Evolutionary conservation across 2,888 invertebrate species (phyloP).

Genomic region (Acleris emargana): DNA sequence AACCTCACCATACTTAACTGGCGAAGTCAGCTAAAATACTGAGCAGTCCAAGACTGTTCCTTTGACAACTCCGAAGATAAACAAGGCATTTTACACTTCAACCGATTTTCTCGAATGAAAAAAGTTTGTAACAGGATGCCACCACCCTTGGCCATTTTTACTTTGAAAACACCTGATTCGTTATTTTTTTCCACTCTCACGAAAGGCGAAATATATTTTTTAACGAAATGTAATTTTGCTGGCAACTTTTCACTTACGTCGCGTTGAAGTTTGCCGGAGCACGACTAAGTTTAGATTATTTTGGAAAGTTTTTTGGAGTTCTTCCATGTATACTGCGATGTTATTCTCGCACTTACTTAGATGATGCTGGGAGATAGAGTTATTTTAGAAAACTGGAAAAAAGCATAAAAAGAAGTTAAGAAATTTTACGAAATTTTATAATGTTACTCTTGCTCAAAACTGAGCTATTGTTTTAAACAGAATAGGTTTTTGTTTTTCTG

Average conservation of each 20-base stretch:
- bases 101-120: constrained; percentile 60
- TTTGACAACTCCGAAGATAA: too few species aligned
- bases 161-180: constrained; percentile 55
- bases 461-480: too few species aligned
- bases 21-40: too few species aligned
- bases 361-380: not conserved
- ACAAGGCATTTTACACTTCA: constrained; percentile 46
- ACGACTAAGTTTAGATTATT: constrained; percentile 46
- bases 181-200: constrained; percentile 72
- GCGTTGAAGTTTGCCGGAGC: constrained; percentile 57
- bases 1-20: too few species aligned
- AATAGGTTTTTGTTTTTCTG: too few species aligned
- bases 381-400: too few species aligned
- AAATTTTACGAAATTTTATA: too few species aligned
- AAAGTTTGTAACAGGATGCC: constrained; percentile 54
- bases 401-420: too few species aligned
- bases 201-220: constrained; percentile 39
- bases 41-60: too few species aligned
- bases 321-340: constrained; percentile 61
- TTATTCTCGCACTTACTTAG: constrained; percentile 40
- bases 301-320: constrained; percentile 67
- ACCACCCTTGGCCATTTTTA: constrained; percentile 38
- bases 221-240: constrained; percentile 64
- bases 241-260: constrained; percentile 75
- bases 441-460: too few species aligned